Evolutionary conservation across 2,888 invertebrate species (phyloP).

Genomic region (Lycocerus yunnanus): DNA sequence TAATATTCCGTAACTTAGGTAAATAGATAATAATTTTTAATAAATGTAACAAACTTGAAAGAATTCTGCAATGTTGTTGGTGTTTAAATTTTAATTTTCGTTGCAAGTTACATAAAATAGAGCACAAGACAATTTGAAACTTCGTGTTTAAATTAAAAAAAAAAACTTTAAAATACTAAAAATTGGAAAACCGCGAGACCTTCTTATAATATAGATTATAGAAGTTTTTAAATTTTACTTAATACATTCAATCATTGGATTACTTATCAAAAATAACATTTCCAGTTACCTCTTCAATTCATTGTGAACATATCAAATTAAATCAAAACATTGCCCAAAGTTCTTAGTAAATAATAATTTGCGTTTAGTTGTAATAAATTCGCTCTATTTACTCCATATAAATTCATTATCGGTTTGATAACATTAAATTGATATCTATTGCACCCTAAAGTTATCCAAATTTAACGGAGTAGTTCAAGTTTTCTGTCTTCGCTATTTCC

Average conservation of each 20-base stretch:
- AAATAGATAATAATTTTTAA: background rate
- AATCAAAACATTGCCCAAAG: background rate
- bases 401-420: background rate
- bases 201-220: background rate
- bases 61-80: background rate
- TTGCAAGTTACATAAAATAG: background rate
- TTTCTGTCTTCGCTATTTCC: background rate
- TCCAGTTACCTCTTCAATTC: background rate
- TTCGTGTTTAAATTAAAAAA: background rate
- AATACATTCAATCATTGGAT: background rate
- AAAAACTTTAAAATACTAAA: background rate
- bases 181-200: background rate
- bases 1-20: background rate
- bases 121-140: background rate
- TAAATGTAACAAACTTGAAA: background rate
- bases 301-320: background rate
- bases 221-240: background rate
- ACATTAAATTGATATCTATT: background rate
- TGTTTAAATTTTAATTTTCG: background rate
- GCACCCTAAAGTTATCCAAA: background rate
- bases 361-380: background rate
- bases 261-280: no score
- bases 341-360: background rate
- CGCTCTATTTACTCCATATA: background rate
- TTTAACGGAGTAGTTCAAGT: background rate